Conservation (phyloP, 2,888 invertebrate species). For the Synanthedon vespiformis region DNA sequence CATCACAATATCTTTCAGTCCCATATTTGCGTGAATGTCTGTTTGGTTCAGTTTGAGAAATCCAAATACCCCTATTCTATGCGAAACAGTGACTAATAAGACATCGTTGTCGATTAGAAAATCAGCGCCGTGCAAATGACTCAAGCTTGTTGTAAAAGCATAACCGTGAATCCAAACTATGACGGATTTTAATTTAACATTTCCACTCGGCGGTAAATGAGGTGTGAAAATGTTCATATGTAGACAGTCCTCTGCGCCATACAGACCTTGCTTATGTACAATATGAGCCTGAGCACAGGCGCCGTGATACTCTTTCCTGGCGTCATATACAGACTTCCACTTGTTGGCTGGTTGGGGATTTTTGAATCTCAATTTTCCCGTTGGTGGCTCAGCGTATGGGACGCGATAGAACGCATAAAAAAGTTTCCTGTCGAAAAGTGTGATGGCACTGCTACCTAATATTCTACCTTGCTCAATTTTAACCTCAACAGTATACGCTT, state of each 20-base stretch:
- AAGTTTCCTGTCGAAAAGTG: constrained; percentile 30
- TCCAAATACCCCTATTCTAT: constrained; percentile 54
- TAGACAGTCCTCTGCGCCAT: constrained; percentile 73
- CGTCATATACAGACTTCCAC: constrained; percentile 70
- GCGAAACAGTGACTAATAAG: constrained; percentile 41
- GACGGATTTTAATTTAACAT: constrained; percentile 26
- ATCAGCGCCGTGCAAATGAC: constrained; percentile 55
- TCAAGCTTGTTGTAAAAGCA: constrained; percentile 50
- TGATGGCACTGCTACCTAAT: constrained; percentile 27
- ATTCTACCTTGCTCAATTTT: constrained; percentile 38
- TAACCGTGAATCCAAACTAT: constrained; percentile 61
- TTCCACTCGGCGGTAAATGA: constrained; percentile 27
- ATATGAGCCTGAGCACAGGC: constrained; percentile 74
- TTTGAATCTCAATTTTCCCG: constrained; percentile 44
- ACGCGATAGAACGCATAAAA: constrained; percentile 54
- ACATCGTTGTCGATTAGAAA: constrained; percentile 53
- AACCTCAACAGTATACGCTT: constrained; percentile 27
- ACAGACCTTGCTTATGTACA: constrained; percentile 36
- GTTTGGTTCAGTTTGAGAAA: constrained; percentile 46
- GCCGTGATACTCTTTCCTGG: constrained; percentile 55
- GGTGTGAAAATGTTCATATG: constrained; percentile 78
- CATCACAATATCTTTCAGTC: constrained; percentile 53
- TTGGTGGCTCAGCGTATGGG: constrained; percentile 48
- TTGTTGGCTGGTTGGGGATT: constrained; percentile 33
- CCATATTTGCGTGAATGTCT: constrained; percentile 48